A percentile compares a stretch with the other conserved stretches of the same genome.
phyloP scores from a whole-genome alignment of 2,888 invertebrate species.

The Aproaerema taeniolella region DNA sequence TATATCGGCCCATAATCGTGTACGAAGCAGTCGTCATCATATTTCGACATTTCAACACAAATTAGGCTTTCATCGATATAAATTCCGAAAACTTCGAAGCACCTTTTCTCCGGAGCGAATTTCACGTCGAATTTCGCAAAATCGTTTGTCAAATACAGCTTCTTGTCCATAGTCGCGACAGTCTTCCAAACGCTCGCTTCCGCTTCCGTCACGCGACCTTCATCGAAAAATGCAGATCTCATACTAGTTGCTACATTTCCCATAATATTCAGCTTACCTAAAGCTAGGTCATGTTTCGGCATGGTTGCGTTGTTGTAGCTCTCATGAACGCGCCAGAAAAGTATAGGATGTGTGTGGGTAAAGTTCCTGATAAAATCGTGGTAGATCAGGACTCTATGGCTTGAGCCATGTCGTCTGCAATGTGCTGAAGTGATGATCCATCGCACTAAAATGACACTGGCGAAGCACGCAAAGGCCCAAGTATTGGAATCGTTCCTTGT shows the following conservation, averaged over 20 bases:
- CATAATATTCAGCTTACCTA: slow-evolving; percentile 48
- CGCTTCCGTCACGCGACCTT: slow-evolving; percentile 14
- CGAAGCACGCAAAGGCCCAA: slow-evolving; percentile 59
- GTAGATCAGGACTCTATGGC: slow-evolving; percentile 47
- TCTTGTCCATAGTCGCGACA: slow-evolving; percentile 51
- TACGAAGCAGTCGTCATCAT: slow-evolving; percentile 56
- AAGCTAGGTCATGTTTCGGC: slow-evolving; percentile 49
- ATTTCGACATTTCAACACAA: slow-evolving; percentile 44
- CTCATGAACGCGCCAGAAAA: slow-evolving; percentile 57
- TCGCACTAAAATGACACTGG: slow-evolving; percentile 46
- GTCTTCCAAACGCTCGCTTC: slow-evolving; percentile 61
- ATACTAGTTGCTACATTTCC: slow-evolving; percentile 32
- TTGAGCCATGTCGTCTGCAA: slow-evolving; percentile 41
- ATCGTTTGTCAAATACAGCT: slow-evolving; percentile 53
- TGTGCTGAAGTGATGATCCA: slow-evolving; percentile 62
- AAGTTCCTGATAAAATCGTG: slow-evolving; percentile 46
- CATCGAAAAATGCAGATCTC: slow-evolving; percentile 42
- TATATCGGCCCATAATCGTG: slow-evolving; percentile 62
- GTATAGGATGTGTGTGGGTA: slow-evolving; percentile 45
- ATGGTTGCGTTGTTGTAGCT: slow-evolving; percentile 38
- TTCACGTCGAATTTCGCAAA: slow-evolving; percentile 37
- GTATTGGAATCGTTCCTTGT: slow-evolving; percentile 38
- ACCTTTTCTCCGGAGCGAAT: slow-evolving; percentile 27
- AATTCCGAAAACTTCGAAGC: slow-evolving; percentile 46
- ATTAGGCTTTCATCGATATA: slow-evolving; percentile 43